phyloP scores from a whole-genome alignment of 2,113 vertebrate species.

The Alces alces region DNA sequence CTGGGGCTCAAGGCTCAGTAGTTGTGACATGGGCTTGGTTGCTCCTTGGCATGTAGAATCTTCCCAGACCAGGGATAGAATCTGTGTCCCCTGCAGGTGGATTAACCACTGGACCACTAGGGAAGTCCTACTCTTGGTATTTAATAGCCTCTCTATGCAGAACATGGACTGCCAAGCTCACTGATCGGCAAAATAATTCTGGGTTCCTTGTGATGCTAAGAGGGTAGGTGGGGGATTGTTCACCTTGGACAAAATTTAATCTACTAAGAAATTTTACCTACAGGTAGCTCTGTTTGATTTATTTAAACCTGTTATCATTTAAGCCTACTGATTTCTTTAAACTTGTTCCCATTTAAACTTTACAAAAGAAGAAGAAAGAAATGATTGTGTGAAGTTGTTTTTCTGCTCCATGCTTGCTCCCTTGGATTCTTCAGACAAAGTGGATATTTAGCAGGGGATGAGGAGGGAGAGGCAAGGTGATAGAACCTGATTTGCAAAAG shows the following conservation, averaged over 20 bases:
- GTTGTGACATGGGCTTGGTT: not conserved
- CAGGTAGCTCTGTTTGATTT: not conserved
- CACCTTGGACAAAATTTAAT: not conserved
- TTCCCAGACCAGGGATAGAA: not conserved
- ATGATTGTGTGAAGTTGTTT: not conserved
- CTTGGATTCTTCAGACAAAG: not conserved
- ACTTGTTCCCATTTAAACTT: not conserved
- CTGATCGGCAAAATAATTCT: not conserved
- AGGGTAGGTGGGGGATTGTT: not conserved
- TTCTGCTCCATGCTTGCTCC: not conserved
- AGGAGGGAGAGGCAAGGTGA: not conserved
- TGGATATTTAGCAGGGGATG: not conserved
- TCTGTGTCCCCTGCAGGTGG: not conserved
- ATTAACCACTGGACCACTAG: not conserved
- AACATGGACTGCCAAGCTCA: not conserved
- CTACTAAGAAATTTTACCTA: not conserved
- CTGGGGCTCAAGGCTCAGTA: not conserved
- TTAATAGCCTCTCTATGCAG: not conserved
- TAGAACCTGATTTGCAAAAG: not conserved
- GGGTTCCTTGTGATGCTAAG: not conserved
- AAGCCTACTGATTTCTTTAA: not conserved
- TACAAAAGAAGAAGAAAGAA: not conserved
- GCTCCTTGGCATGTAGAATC: not conserved
- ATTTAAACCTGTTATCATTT: not conserved
- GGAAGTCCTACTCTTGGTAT: not conserved